Base-by-base conservation (phyloP, 2,888 invertebrate species). In the Tetanocera ferruginea region DNA sequence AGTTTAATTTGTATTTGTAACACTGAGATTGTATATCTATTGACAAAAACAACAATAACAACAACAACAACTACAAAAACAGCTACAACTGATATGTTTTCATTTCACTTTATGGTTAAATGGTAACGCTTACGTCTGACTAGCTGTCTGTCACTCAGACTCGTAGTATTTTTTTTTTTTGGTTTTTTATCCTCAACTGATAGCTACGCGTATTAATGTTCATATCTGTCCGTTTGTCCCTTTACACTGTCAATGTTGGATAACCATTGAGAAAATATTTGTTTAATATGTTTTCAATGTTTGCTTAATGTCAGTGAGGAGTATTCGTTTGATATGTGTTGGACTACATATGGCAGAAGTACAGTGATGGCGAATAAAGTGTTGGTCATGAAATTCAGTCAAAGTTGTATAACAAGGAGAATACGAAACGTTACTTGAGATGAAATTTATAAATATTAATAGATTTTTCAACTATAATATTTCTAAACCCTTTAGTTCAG, bases 1-100 rank as follows among this genome's bases (percentile, higher is more conserved):
- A 55, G 71, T 72, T 72, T 37, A 57, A 43, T 72, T 55, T 57
- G 57, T 72, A 78, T 78, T 71, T 78, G 78, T 76, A 78, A 72
- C 76, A 71, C 77, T 79, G 74, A 70, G 28, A 66, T 67, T 75
- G 64, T 76, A 60, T 73, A 60, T 77, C 77, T 60, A 51, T 57
- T 25, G 37, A 77, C 74, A 69, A 51, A 55, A 14, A 14, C 43
- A 43, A 43, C 43, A 14, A 14, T 14, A 43, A 43, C 43, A 73
- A 75, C 5, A 37, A 57, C 60, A 78, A 69, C 75, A 76, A 5
- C 3, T 11, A 62, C 9, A 66, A n/a, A 17, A 31, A 71, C 55
- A 55, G n/a, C 73, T 14, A n/a, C 19, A 62, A 49, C 49, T 28
- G 73, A 73, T 62, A 62, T 60, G 73, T 62, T 72, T 60, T 73